Base-by-base conservation (phyloP, 2,797 vertebrate species). In the Gobionotothen gibberifrons region DNA sequence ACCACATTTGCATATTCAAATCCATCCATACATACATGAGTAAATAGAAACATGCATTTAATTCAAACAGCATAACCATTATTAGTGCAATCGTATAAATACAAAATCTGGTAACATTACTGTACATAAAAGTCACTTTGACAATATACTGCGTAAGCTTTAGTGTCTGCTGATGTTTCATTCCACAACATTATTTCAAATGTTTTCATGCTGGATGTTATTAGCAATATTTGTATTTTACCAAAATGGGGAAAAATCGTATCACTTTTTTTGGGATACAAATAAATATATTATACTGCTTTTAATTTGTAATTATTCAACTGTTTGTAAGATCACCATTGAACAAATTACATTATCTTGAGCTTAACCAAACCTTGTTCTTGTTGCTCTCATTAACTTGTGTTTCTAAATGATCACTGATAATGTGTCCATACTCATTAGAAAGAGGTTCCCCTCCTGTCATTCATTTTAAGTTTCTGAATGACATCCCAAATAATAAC, bases 121-220 rank as follows among this genome's bases (percentile, higher is more conserved):
- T 40, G 15, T 6, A 29, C 9, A 21, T 46, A 21, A 39, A 68
- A 10, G 21, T 43, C 2, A 42, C n/a, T n/a, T 22, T 56, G 36
- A 21, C 46, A 4, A 5, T 9, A n/a, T 9, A 43, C 46, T 14
- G 1, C 26, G 17, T 62, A 2, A 48, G 15, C 48, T 68, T 64
- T 3, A 44, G 64, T 9, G 3, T 77, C n/a, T 16, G 2, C 17
- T 57, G 55, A 44, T 19, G 21, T 46, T 74, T 58, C 47, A 29
- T 39, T 49, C 17, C 44, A 26, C 15, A 42, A 4, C 12, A 19
- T 21, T 16, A 46, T 36, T 14, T 21, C 7, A 52, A 0, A 39
- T 53, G 1, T 49, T 15, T 61, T 59, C 16, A 29, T 68, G 9
- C 40, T 32, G 1, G 16, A 51, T 32, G 53, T 36, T 29, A 32